These are phyloP conservation scores for Chymomyza amoena DNA, from an alignment of 2,888 invertebrate genomes.

Conservation along the genomic window DNA sequence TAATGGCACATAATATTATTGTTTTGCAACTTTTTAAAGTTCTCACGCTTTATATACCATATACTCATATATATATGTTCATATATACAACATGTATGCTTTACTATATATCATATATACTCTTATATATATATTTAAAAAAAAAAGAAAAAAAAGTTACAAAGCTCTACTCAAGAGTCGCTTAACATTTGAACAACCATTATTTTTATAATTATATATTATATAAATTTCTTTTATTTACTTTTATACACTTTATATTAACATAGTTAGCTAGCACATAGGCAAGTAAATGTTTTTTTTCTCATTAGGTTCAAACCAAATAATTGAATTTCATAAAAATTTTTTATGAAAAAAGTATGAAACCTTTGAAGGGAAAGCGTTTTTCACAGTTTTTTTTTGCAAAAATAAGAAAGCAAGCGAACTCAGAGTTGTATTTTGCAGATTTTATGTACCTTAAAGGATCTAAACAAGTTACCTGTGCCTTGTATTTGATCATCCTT, in stretches of 20 bases:
- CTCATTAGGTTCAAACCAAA: not conserved
- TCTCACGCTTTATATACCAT: constrained; percentile 22
- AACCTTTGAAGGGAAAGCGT: too few species aligned
- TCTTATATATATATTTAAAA: constrained; percentile 19
- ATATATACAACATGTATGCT: constrained; percentile 2
- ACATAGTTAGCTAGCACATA: not conserved
- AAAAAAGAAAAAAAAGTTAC: constrained; percentile 23
- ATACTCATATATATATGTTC: constrained; percentile 19
- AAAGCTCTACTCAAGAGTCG: constrained; percentile 25
- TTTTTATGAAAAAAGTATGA: not conserved
- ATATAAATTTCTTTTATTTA: not conserved
- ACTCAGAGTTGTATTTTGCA: too few species aligned
- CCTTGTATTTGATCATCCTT: too few species aligned
- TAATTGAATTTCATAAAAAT: not conserved
- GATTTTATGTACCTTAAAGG: too few species aligned
- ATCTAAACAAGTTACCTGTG: too few species aligned
- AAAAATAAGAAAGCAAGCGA: too few species aligned
- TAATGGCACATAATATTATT: constrained; percentile 79
- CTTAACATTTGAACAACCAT: constrained; percentile 49
- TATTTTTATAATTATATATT: constrained; percentile 26
- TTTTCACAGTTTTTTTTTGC: too few species aligned
- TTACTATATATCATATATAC: constrained; percentile 4
- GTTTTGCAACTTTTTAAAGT: constrained; percentile 65
- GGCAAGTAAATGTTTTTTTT: not conserved
- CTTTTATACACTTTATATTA: not conserved